A percentile compares a stretch with the other conserved stretches of the same genome.
Conservation (phyloP, 2,113 vertebrate genomes). For the Burhinus bistriatus region DNA sequence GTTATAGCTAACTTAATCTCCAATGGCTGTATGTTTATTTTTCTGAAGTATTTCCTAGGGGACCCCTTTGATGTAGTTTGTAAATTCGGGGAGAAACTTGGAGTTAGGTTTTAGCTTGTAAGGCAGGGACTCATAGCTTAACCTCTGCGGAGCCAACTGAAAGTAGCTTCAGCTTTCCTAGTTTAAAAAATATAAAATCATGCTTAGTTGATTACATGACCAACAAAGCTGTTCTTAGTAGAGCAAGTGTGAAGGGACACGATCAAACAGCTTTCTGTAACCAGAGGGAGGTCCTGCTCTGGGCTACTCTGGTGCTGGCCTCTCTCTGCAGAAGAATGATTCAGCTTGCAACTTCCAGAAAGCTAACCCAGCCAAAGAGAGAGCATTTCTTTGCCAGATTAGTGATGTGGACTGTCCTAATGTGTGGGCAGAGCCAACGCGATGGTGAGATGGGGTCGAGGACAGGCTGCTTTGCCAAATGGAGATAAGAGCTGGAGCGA, state of each 20-base stretch:
- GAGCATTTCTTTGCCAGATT: not conserved
- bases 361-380: not conserved
- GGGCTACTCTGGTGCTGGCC: not conserved
- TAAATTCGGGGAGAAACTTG: not conserved
- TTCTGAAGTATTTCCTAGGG: not conserved
- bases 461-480: not conserved
- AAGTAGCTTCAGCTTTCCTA: not conserved
- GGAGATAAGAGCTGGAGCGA: not conserved
- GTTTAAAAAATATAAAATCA: not conserved
- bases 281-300: not conserved
- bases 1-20: not conserved
- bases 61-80: not conserved
- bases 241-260: not conserved
- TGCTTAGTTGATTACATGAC: not conserved
- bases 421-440: fast-evolving
- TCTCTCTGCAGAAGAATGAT: not conserved
- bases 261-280: not conserved
- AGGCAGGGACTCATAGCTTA: not conserved
- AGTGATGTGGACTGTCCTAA: fast-evolving
- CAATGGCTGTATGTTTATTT: fast-evolving
- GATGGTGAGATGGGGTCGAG: not conserved
- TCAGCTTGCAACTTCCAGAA: not conserved
- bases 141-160: not conserved
- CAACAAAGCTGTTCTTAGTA: not conserved
- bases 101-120: not conserved